Evolutionary conservation across 1,140 invertebrate species (phyloP).

Genomic region (Sitophilus oryzae): DNA sequence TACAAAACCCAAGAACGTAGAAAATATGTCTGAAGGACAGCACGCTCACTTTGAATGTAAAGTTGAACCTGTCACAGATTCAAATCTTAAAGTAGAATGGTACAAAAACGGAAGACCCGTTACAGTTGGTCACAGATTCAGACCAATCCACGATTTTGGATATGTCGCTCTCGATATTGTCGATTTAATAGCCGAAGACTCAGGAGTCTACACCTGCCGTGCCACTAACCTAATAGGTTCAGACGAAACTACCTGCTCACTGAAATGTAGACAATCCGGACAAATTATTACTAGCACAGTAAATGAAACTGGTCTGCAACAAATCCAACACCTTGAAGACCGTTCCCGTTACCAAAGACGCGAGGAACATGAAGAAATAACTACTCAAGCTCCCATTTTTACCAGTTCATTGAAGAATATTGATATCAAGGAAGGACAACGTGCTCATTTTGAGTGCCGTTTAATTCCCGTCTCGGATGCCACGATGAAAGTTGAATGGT

Average conservation of each 20-base stretch:
- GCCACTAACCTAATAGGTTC: constrained; percentile 83
- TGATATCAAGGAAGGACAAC: constrained; percentile 90
- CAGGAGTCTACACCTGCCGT: constrained; percentile 87
- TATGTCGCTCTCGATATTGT: constrained; percentile 90
- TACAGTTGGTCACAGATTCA: constrained; percentile 83
- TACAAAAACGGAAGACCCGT: constrained; percentile 85
- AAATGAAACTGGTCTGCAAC: constrained; percentile 76
- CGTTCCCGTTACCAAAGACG: constrained; percentile 66
- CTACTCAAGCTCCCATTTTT: constrained; percentile 83
- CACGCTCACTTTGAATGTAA: constrained; percentile 97
- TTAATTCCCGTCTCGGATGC: constrained; percentile 94
- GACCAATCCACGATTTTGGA: constrained; percentile 93
- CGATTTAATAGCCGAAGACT: constrained; percentile 88
- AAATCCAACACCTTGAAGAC: constrained; percentile 84
- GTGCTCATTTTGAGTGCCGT: constrained; percentile 93
- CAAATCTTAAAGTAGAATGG: constrained; percentile 91
- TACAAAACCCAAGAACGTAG: constrained; percentile 77
- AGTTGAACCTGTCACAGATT: constrained; percentile 91
- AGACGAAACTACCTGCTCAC: constrained; percentile 72
- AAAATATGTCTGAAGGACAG: constrained; percentile 81
- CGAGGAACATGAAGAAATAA: constrained; percentile 72
- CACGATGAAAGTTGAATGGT: constrained; percentile 97
- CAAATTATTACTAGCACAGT: constrained; percentile 78
- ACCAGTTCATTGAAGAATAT: constrained; percentile 85
- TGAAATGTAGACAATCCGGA: constrained; percentile 65